Base-by-base conservation (phyloP, 2,797 vertebrate species). In the Anisognathus igniventris region DNA sequence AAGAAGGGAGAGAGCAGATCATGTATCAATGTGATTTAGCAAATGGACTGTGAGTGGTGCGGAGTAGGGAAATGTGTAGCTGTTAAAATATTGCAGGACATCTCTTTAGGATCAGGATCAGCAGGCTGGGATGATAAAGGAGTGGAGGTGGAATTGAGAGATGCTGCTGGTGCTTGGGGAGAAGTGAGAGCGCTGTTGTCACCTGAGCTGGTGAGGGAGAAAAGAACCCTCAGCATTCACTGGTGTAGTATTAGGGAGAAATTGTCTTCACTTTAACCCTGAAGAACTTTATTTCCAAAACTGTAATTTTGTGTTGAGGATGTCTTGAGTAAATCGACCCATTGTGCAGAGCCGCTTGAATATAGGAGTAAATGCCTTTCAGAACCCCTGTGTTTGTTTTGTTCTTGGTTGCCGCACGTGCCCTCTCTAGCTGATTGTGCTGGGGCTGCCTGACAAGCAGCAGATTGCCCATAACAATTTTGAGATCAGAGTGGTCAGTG, bases 181-280 rank as follows among this genome's bases (percentile, higher is more conserved):
- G 30, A 15, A 51, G 12, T 14, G 39, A 53, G 9, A 54, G 9
- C 12, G 10, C 2, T 5, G 37, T 8, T 47, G 18, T 37, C n/a
- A 37, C 33, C 18, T 15, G 33, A 70, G 30, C 24, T 30, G n/a
- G 17, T 19, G n/a, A 77, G 56, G 33, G 22, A 62, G 47, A n/a
- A 61, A 82, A 51, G 39, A 66, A 18, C 31, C 28, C 58, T 58
- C 40, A 48, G 25, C 27, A 9, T 14, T 39, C 37, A 23, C 12
- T 10, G 35, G 2, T 9, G 11, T 16, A 12, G 3, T 22, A 3
- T 0, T 45, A 50, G 12, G 24, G n/a, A 48, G 30, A 48, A 71
- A n/a, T 3, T 33, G 2, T 27, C 33, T 40, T 51, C 7, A 0
- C 10, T 58, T 47, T 14, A 33, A 5, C n/a, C 23, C 27, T 31